Conservation (phyloP, 2,797 vertebrate species). For the Malurus leucopterus region DNA sequence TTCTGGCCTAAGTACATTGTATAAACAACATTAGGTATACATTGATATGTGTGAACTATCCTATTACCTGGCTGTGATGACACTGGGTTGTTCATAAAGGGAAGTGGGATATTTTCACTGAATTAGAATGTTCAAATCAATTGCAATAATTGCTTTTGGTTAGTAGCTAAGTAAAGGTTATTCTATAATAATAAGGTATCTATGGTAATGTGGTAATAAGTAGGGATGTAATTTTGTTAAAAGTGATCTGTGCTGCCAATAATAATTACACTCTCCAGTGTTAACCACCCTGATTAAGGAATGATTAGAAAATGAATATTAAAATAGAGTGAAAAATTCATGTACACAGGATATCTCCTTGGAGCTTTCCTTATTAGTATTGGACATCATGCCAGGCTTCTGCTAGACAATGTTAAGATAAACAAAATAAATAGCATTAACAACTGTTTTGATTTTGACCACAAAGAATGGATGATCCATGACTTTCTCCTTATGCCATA, state of each 20-base stretch:
- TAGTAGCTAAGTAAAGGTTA: conserved; percentile 13
- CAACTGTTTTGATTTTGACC: not conserved
- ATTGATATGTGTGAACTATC: not conserved
- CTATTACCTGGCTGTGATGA: not conserved
- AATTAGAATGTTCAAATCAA: not conserved
- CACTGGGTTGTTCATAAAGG: not conserved
- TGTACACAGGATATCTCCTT: not conserved
- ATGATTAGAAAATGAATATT: not conserved
- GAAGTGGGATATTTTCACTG: not conserved
- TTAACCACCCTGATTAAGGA: conserved; percentile 9
- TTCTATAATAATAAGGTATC: not conserved
- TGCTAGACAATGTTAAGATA: not conserved
- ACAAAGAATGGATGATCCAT: not conserved
- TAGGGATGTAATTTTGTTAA: not conserved
- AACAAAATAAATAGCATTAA: not conserved
- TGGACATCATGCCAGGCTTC: not conserved
- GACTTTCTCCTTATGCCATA: not conserved
- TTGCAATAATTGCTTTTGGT: not conserved
- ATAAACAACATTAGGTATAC: not conserved
- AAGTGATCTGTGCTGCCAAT: not conserved
- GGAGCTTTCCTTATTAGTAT: not conserved
- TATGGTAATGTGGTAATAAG: conserved; percentile 8
- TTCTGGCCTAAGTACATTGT: not conserved
- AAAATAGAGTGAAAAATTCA: not conserved
- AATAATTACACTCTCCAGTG: not conserved